Base-by-base conservation (phyloP, 2,888 invertebrate genomes). In the Branchellion lobata region DNA sequence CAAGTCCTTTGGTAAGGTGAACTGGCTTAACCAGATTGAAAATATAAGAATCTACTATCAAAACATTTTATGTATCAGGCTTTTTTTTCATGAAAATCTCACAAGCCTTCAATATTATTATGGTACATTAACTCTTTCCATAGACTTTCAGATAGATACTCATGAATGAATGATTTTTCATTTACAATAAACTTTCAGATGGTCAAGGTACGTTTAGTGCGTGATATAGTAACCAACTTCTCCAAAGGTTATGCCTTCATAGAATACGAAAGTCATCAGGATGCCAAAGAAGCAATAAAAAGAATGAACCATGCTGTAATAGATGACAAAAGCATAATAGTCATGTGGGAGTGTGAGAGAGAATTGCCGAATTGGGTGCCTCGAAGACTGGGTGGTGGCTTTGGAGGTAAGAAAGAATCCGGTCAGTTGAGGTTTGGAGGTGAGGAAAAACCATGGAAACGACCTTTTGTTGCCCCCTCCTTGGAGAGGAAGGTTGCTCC, bases 341-440 rank as follows among this genome's bases (percentile, higher is more conserved):
- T 93, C 1, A 94, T 95, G 86, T 90, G 90, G 84, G 94, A 94
- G 87, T 91, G 91, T 83, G 92, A 91, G 85, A 89, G 94, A 81
- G 88, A 88, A n/a, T 73, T 87, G 76, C 83, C 84, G 75, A 93
- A 93, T 0, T 95, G 95, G 95, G 91, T 91, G 85, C 95, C 95
- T 1, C 89, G 95, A 82, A 88, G 95, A 82, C 88, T 94, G 5
- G 95, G 95, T 1, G 95, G 95, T 24, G 95, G 95, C 21, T 92
- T 94, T 85, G 94, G 94, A 1, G 95, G 95, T 0, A 91, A 90
- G 82, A 94, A 93, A 84, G 93, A 93, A 86, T 92, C 94, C 0
- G 95, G 95, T 0, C 95, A 95, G 85, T 88, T 95, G 65, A 88
- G 95, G 81, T 95, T 95, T 89, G 95, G 95, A 0, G 92, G 95